Evolutionary conservation across 2,888 invertebrate genomes (phyloP), one percentile per base, ranked within the genome.

Genomic region (Pardosa pseudoannulata): DNA sequence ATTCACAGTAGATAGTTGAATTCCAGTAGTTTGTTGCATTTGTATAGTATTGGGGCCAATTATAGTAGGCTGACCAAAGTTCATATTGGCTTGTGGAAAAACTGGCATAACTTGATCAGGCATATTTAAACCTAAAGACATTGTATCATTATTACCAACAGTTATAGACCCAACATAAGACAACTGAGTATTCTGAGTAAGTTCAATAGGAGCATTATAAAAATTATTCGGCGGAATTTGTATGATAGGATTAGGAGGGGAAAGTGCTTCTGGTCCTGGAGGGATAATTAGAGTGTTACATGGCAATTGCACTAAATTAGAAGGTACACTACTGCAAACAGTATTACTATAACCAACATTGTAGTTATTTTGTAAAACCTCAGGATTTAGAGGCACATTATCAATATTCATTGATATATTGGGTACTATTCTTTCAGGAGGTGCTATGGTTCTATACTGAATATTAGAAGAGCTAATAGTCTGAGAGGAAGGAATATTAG

Each of bases 151-250:
- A 39, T 88, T 88, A 7, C 86, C 75, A 11, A 88, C 79, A n/a
- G 88, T 88, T 16, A 88, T 76, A 39, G 88, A 86, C 36, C 88
- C 88, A 46, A 88, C 76, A 28, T 87, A 88, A 6, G 88, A 88
- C 29, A 88, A 39, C n/a, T 88, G 81, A 19, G 79, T 28, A 62
- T 41, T 68, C 13, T 64, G 62, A 19, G 72, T 67, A 27, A 88
- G 16, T 41, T 74, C 79, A 28, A 88, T 39, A 1, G 79, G n/a
- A 7, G 50, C 6, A 36, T 62, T 68, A 28, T 79, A 29, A 28
- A 86, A 86, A 62, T 41, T 79, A 28, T 50, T 68, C 41, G 56
- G 85, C 13, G 85, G 73, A n/a, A 79, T 23, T 41, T 78, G 32
- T 2, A 86, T 73, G 9, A 79, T 46, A 16, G 79, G 32, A 36